Evolutionary conservation across 2,888 invertebrate species (phyloP).

Genomic region (Ochropacha duplaris): DNA sequence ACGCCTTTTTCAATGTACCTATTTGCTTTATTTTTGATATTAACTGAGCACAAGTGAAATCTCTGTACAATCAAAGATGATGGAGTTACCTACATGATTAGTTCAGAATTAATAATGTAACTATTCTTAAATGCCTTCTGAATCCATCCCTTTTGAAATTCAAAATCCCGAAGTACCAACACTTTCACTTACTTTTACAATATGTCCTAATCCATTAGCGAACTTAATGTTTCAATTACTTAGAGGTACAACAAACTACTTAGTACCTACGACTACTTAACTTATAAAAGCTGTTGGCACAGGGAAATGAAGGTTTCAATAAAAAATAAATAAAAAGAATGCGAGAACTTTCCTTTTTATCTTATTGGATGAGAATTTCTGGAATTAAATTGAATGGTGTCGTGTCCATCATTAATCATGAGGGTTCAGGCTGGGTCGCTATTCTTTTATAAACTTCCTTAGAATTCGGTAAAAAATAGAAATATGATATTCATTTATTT

Average conservation of each 20-base stretch:
- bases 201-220: background rate
- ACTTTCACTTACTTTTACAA: background rate
- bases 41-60: too few relatives aligned
- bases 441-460: constrained; percentile 45
- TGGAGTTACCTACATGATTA: too few relatives aligned
- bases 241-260: constrained; percentile 3
- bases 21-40: too few relatives aligned
- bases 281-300: constrained; percentile 11
- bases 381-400: constrained; percentile 67
- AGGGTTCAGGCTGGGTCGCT: constrained; percentile 50
- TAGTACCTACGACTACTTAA: background rate
- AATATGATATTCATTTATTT: constrained; percentile 23
- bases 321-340: constrained; percentile 36
- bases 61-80: too few relatives aligned
- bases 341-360: constrained; percentile 41
- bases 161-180: too few relatives aligned
- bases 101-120: too few relatives aligned
- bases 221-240: constrained; percentile 2
- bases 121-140: too few relatives aligned
- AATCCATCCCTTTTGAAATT: too few relatives aligned
- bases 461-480: constrained; percentile 36
- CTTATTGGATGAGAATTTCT: constrained; percentile 55
- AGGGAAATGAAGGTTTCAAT: constrained; percentile 28
- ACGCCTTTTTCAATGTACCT: too few relatives aligned
- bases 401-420: constrained; percentile 66